phyloP scores from a whole-genome alignment of 2,888 invertebrate genomes.

The Brassicogethes aeneus region DNA sequence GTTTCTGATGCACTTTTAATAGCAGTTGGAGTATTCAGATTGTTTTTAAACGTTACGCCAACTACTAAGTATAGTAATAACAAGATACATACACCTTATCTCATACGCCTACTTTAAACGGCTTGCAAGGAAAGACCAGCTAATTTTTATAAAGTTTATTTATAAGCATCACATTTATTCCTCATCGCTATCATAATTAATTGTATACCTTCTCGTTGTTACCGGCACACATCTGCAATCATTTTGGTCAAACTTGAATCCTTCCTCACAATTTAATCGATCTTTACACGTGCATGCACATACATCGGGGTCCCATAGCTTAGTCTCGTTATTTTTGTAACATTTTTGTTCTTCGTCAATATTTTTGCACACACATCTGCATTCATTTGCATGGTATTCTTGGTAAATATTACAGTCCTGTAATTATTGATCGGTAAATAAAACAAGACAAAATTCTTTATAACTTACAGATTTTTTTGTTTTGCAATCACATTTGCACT shows the following conservation, averaged over 20 bases:
- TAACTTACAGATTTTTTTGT: slow-evolving; percentile 36
- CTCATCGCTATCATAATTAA: neutral
- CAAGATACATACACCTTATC: too few relatives aligned
- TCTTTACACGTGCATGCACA: slow-evolving; percentile 54
- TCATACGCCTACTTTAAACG: too few relatives aligned
- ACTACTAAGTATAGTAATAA: too few relatives aligned
- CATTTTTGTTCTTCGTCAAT: slow-evolving; percentile 53
- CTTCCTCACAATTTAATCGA: slow-evolving; percentile 49
- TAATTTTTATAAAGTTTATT: too few relatives aligned
- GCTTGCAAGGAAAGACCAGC: too few relatives aligned
- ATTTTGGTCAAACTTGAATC: slow-evolving; percentile 49
- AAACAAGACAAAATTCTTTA: slow-evolving; percentile 3
- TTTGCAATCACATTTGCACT: slow-evolving; percentile 53
- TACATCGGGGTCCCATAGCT: slow-evolving; percentile 51
- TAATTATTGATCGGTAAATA: slow-evolving; percentile 18
- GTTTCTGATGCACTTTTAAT: too few relatives aligned
- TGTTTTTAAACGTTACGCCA: too few relatives aligned
- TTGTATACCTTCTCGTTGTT: too few relatives aligned
- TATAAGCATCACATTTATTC: neutral
- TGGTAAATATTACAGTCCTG: slow-evolving; percentile 54
- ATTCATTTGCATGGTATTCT: slow-evolving; percentile 46
- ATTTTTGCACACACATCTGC: slow-evolving; percentile 54
- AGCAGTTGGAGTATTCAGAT: too few relatives aligned
- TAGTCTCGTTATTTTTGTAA: slow-evolving; percentile 40
- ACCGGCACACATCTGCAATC: slow-evolving; percentile 46